A percentile compares a stretch with the other conserved stretches of the same genome.
Evolutionary conservation across 2,113 vertebrate species (phyloP).

Genomic region (Mola mola): DNA sequence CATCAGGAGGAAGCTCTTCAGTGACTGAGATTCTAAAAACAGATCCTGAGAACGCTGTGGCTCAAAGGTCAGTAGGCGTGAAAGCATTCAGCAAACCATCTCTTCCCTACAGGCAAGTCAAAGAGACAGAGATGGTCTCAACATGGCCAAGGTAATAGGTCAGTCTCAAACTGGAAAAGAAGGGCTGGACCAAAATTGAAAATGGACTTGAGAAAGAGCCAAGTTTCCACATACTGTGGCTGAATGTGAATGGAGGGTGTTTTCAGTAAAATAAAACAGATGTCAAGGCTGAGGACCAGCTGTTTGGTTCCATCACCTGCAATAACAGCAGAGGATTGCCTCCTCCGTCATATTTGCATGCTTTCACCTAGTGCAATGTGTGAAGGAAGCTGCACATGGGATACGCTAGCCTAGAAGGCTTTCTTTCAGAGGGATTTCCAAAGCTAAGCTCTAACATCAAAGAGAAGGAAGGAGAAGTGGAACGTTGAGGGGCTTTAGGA

Average conservation of each 20-base stretch:
- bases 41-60: slow-evolving; percentile 6
- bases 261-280: slow-evolving; percentile 42
- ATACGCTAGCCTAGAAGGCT: too few species aligned
- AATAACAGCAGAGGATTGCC: slow-evolving; percentile 6
- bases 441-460: too few species aligned
- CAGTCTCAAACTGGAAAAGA: slow-evolving; percentile 33
- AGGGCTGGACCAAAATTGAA: slow-evolving; percentile 39
- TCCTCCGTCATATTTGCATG: neutral
- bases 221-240: slow-evolving; percentile 48
- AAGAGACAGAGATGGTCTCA: neutral
- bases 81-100: slow-evolving; percentile 27
- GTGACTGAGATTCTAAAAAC: slow-evolving; percentile 25
- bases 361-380: too few species aligned
- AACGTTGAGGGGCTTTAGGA: too few species aligned
- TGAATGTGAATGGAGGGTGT: slow-evolving; percentile 38
- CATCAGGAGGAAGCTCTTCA: slow-evolving; percentile 27
- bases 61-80: slow-evolving; percentile 47
- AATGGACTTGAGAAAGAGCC: slow-evolving; percentile 30
- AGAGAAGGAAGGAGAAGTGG: too few species aligned
- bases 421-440: too few species aligned
- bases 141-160: slow-evolving; percentile 37
- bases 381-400: too few species aligned
- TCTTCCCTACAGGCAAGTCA: slow-evolving; percentile 9
- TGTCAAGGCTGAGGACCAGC: slow-evolving; percentile 41
- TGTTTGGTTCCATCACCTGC: slow-evolving; percentile 30